Conservation (phyloP, 2,113 vertebrate genomes). For the Seriola dumerili region DNA sequence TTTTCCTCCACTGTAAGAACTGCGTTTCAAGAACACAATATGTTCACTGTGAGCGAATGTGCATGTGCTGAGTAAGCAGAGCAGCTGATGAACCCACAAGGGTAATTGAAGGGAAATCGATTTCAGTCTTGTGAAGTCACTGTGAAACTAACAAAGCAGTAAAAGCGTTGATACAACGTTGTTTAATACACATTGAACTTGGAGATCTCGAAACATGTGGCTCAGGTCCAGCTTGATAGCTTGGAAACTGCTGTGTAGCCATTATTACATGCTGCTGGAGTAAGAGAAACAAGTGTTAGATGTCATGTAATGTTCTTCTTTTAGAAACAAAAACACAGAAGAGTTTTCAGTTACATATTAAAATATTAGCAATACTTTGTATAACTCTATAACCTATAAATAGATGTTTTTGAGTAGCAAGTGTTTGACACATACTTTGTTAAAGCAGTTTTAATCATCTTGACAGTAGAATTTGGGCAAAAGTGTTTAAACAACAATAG, state of each 20-base stretch:
- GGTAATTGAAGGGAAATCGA: slow-evolving; percentile 51
- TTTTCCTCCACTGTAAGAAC: neutral
- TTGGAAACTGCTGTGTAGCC: neutral
- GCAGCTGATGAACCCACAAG: slow-evolving; percentile 3
- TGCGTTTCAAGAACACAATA: neutral
- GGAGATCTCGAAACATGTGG: neutral
- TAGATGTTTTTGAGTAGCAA: too few relatives aligned
- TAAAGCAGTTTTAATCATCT: too few relatives aligned
- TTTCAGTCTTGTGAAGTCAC: slow-evolving; percentile 15
- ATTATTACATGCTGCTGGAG: neutral
- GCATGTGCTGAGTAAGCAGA: slow-evolving; percentile 45
- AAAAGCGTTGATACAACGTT: neutral
- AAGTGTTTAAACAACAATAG: too few relatives aligned
- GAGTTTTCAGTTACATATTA: neutral
- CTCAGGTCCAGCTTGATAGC: neutral
- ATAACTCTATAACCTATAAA: too few relatives aligned
- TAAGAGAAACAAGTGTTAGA: neutral
- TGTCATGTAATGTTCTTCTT: neutral
- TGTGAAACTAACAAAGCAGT: slow-evolving; percentile 9
- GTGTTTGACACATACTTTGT: too few relatives aligned
- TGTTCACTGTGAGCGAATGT: neutral
- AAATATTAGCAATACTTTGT: neutral
- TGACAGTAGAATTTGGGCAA: too few relatives aligned
- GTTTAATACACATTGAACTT: slow-evolving; percentile 11
- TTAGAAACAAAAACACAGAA: neutral